Conservation (phyloP, 2,888 invertebrate species). For the Tipula confusa region DNA sequence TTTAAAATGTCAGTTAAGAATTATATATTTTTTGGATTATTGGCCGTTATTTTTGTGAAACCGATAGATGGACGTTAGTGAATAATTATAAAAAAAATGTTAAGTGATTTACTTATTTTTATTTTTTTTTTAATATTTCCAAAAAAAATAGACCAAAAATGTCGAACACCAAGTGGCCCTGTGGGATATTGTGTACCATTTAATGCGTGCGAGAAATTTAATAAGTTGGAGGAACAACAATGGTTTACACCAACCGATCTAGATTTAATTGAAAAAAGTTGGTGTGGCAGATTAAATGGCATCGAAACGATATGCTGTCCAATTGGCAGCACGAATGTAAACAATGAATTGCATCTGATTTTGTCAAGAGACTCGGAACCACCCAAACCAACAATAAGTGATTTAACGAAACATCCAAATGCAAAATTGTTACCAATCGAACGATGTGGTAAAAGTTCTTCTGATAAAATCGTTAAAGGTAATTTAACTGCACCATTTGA, state of each 20-base stretch:
- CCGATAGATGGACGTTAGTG: background rate
- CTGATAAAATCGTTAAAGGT: conserved; percentile 59
- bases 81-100: background rate
- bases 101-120: background rate
- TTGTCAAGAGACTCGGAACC: background rate
- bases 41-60: background rate
- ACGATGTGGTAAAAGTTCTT: conserved; percentile 55
- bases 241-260: background rate
- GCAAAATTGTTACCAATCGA: conserved; percentile 29
- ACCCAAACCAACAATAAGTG: background rate
- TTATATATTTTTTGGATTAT: background rate
- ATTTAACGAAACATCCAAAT: conserved; percentile 33
- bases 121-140: background rate
- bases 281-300: background rate
- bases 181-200: background rate
- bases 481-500: conserved; percentile 58
- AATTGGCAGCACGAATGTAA: background rate
- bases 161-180: background rate
- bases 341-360: background rate
- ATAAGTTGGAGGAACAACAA: background rate
- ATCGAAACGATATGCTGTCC: background rate
- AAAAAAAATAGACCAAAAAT: background rate
- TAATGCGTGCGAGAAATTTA: no score
- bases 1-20: background rate
- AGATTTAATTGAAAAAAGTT: background rate